These are phyloP conservation scores for Norana najaformis DNA, from an alignment of 2,888 invertebrate species.

Conservation along the genomic window DNA sequence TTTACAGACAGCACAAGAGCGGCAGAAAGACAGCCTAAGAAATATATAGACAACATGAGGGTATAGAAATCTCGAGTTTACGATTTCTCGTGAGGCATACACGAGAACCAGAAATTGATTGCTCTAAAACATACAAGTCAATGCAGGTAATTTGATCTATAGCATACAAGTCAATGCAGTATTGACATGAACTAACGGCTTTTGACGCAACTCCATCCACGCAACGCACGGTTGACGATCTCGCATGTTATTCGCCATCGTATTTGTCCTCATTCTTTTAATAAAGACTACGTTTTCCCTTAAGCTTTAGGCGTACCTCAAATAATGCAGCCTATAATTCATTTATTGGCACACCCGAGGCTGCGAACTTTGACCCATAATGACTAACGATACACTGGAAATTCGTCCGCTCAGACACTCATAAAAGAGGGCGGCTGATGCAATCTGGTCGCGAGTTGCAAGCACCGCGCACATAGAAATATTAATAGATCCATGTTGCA, in stretches of 20 bases:
- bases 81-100: too few species aligned
- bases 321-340: too few species aligned
- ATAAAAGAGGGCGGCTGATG: not conserved
- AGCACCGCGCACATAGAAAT: not conserved
- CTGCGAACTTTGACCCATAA: too few species aligned
- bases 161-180: not conserved
- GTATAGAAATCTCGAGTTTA: too few species aligned
- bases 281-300: not conserved
- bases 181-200: not conserved
- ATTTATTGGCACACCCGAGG: too few species aligned
- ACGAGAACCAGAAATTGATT: too few species aligned
- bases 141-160: too few species aligned
- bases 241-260: not conserved
- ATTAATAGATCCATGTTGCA: not conserved
- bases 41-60: too few species aligned
- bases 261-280: not conserved
- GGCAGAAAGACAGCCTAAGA: too few species aligned
- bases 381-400: too few species aligned
- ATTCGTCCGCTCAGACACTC: not conserved
- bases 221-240: not conserved
- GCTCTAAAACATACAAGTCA: not conserved
- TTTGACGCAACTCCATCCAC: not conserved
- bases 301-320: too few species aligned
- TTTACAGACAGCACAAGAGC: too few species aligned
- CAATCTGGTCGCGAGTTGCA: not conserved